Conservation (phyloP, 2,113 vertebrate genomes). For the Ranitomeya variabilis region DNA sequence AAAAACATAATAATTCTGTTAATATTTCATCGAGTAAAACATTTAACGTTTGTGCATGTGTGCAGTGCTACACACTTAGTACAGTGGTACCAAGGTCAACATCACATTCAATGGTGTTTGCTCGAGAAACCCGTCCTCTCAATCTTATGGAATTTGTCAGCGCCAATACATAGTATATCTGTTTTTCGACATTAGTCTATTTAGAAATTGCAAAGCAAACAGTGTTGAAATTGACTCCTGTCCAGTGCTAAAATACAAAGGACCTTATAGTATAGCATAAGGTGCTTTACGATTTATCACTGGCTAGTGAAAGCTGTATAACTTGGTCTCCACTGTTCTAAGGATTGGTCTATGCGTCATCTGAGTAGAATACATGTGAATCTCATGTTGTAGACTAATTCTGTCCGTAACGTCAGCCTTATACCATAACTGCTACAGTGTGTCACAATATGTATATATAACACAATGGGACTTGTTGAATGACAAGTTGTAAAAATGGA, state of each 20-base stretch:
- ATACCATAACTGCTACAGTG: constrained; percentile 44
- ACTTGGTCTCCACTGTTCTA: constrained; percentile 52
- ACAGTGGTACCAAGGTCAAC: constrained; percentile 71
- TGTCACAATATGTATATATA: constrained; percentile 55
- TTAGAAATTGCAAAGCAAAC: background rate
- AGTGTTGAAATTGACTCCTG: background rate
- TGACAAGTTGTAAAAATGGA: background rate
- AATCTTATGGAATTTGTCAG: constrained; percentile 37
- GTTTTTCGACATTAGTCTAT: background rate
- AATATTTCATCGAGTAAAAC: constrained; percentile 68
- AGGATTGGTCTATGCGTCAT: constrained; percentile 46
- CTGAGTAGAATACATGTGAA: constrained; percentile 35
- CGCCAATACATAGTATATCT: background rate
- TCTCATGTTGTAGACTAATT: constrained; percentile 26
- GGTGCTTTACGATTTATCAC: constrained; percentile 16
- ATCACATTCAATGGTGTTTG: constrained; percentile 37
- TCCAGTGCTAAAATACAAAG: constrained; percentile 35
- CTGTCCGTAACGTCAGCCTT: constrained; percentile 29
- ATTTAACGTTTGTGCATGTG: constrained; percentile 66
- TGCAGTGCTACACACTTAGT: constrained; percentile 62
- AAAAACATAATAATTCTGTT: constrained; percentile 62
- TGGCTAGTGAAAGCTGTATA: constrained; percentile 27
- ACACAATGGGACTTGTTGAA: constrained; percentile 20
- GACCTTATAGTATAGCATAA: constrained; percentile 13
- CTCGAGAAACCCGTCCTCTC: background rate